Evolutionary conservation across 2,888 invertebrate species (phyloP).

Genomic region (Azorinus chamasolen): DNA sequence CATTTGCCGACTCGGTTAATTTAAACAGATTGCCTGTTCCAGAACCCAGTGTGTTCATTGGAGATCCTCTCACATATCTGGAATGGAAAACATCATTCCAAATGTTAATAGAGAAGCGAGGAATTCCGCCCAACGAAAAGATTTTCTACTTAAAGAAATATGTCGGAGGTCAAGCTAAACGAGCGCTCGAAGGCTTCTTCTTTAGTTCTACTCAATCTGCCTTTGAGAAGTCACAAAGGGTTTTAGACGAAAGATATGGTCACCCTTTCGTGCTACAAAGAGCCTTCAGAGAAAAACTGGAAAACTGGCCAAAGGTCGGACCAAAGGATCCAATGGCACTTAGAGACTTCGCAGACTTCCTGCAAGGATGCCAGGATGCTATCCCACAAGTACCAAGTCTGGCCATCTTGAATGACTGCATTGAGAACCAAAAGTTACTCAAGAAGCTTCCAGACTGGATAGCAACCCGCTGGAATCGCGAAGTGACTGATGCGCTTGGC

Average conservation of each 20-base stretch:
- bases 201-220: conserved; percentile 33
- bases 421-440: conserved; percentile 28
- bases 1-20: conserved; percentile 29
- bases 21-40: conserved; percentile 45
- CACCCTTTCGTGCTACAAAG: too few species aligned
- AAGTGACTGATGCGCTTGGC: too few species aligned
- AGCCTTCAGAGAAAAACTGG: too few species aligned
- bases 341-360: too few species aligned
- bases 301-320: too few species aligned
- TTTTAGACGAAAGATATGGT: too few species aligned
- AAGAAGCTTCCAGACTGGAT: conserved; percentile 34
- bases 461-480: conserved; percentile 39
- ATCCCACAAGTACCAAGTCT: conserved; percentile 5
- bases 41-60: conserved; percentile 48
- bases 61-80: conserved; percentile 28
- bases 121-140: too few species aligned
- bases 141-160: too few species aligned
- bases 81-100: conserved; percentile 38
- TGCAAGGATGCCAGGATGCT: too few species aligned
- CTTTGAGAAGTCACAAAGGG: conserved; percentile 47
- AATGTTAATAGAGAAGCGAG: conserved; percentile 36
- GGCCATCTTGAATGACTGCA: conserved; percentile 17
- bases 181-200: conserved; percentile 39
- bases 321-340: too few species aligned
- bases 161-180: conserved; percentile 18